Evolutionary conservation across 64 coral and sea anemone species (phyloP).

Genomic region (Actinia equina): DNA sequence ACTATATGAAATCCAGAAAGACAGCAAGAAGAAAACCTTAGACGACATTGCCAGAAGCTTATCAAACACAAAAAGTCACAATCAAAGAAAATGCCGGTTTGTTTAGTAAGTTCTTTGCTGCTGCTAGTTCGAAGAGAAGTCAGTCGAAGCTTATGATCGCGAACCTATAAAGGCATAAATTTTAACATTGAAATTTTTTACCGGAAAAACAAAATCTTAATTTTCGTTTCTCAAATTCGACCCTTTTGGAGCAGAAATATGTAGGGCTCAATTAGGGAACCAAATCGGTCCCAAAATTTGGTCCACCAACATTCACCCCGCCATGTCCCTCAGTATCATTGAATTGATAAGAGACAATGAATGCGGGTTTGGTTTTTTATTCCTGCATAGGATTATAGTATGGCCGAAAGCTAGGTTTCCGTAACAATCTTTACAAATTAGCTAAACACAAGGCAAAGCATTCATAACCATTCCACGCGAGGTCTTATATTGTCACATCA

Average conservation of each 20-base stretch:
- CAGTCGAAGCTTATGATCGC: constrained; percentile 33
- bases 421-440: neutral
- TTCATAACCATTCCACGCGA: neutral
- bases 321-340: no score
- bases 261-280: no score
- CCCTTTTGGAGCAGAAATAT: neutral
- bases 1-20: no score
- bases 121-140: constrained; percentile 36
- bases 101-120: constrained; percentile 48
- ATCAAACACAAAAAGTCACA: constrained; percentile 8
- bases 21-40: constrained; percentile 13
- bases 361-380: no score
- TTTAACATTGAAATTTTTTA: neutral
- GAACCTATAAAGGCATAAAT: neutral
- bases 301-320: no score
- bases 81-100: constrained; percentile 32
- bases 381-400: no score
- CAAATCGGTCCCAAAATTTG: neutral
- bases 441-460: neutral
- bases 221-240: neutral
- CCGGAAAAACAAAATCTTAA: neutral
- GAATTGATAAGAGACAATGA: no score
- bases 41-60: constrained; percentile 36
- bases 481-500: no score
- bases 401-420: neutral